Base-by-base conservation (phyloP, 1,140 invertebrate genomes). In the Teleogryllus occipitalis region DNA sequence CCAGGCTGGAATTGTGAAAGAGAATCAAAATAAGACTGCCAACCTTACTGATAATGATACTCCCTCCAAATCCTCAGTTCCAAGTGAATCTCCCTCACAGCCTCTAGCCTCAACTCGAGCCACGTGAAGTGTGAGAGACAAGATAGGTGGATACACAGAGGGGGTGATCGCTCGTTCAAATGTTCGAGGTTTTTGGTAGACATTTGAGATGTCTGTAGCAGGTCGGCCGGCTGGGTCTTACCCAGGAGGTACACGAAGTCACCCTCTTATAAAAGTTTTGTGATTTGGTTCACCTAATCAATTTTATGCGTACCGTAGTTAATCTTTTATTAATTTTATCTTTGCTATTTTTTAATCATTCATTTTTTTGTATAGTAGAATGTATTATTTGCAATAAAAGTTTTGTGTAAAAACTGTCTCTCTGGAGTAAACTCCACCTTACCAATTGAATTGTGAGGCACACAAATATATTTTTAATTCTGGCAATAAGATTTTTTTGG, bases 401-500 rank as follows among this genome's bases (percentile, higher is more conserved):
- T 79, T 80, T 74, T 46, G 54, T 47, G 39, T 78, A 75, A 77
- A 47, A 49, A 48, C 76, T 65, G 75, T 81, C 75, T 81, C 79
- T 81, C 80, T 82, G 82, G 83, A 84, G 83, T 83, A 83, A 84
- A 84, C 83, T 83, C 82, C 83, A 83, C 83, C 83, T 82, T 82
- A 81, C 47, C 22, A 54, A 14, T 65, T 65, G 54, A 65, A 65
- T 14, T 65, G 18, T 65, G 54, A 65, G 54, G 54, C 10, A 65
- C 54, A 65, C 54, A 65, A 39, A 39, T 39, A 39, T 65, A 18
- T 14, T 65, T 65, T 65, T 65, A 65, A 39, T 39, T 39, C 54
- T 65, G 10, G 18, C 18, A 65, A 14, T 65, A 65, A 65, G 10
- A 65, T 65, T 65, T 65, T 65, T 65, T 65, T 14, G 10, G 2